Conservation (phyloP, 2,797 vertebrate species). For the Sciurus carolinensis region DNA sequence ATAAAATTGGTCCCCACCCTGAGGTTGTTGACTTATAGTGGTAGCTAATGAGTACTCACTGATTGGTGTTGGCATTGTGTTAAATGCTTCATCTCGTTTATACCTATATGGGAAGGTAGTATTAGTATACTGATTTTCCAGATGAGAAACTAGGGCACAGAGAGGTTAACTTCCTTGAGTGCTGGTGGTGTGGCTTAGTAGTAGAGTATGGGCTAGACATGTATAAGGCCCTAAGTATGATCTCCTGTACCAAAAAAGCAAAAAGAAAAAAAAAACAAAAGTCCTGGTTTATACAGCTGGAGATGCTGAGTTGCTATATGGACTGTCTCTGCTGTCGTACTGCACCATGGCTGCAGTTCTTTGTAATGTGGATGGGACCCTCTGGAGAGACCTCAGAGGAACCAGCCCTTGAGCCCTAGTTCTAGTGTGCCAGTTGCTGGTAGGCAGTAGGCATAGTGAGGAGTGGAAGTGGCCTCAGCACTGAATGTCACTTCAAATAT, state of each 20-base stretch:
- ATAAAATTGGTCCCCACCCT: neutral
- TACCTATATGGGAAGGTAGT: neutral
- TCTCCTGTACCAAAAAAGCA: neutral
- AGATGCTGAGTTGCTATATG: neutral
- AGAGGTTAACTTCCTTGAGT: neutral
- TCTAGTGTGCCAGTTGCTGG: neutral
- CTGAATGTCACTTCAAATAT: neutral
- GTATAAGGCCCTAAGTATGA: neutral
- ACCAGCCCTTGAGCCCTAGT: neutral
- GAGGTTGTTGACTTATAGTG: neutral
- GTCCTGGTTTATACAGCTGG: neutral
- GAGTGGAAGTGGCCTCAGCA: neutral
- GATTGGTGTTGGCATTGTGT: neutral
- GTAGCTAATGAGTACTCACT: neutral
- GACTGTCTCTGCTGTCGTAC: neutral
- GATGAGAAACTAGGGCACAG: slow-evolving; percentile 45
- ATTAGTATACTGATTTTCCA: slow-evolving; percentile 34
- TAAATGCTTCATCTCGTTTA: neutral
- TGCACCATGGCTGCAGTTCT: neutral
- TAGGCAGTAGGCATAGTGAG: neutral
- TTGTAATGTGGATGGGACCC: neutral
- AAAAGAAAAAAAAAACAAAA: neutral
- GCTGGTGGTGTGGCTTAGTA: neutral
- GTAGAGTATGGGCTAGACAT: neutral
- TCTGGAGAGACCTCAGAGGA: neutral